Evolutionary conservation across 1,140 invertebrate species (phyloP).

Genomic region (Brachionus angularis): DNA sequence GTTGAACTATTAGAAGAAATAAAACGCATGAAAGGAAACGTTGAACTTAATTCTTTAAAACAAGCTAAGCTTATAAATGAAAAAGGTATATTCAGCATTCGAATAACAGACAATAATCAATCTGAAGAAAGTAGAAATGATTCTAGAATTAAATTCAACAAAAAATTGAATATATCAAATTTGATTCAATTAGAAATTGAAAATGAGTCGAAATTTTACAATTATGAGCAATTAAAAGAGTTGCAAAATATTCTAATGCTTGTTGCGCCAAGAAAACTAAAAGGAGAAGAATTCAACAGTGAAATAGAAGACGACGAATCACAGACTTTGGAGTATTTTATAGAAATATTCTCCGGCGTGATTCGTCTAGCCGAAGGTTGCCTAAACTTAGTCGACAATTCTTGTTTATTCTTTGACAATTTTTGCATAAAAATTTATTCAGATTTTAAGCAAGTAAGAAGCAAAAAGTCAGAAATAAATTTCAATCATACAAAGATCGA

Average conservation of each 20-base stretch:
- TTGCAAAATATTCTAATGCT: conserved; percentile 31
- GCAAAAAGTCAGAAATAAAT: too few relatives aligned
- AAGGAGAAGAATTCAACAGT: too few relatives aligned
- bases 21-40: conserved; percentile 50
- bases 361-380: neutral
- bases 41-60: conserved; percentile 51
- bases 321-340: conserved; percentile 9
- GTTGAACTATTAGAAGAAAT: conserved; percentile 50
- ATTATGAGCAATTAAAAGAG: neutral
- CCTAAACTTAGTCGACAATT: neutral
- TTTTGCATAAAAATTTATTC: conserved; percentile 10
- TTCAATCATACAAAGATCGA: too few relatives aligned
- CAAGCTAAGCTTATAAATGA: conserved; percentile 51
- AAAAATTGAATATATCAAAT: neutral
- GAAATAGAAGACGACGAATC: neutral
- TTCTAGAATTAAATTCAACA: neutral
- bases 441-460: too few relatives aligned
- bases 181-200: conserved; percentile 1
- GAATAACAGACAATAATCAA: conserved; percentile 39
- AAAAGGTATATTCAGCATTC: conserved; percentile 49
- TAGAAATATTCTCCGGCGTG: neutral
- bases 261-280: conserved; percentile 1
- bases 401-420: conserved; percentile 14
- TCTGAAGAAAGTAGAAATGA: too few relatives aligned
- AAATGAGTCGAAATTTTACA: neutral